Evolutionary conservation across 2,797 vertebrate genomes (phyloP).

Genomic region (Characodon lateralis): DNA sequence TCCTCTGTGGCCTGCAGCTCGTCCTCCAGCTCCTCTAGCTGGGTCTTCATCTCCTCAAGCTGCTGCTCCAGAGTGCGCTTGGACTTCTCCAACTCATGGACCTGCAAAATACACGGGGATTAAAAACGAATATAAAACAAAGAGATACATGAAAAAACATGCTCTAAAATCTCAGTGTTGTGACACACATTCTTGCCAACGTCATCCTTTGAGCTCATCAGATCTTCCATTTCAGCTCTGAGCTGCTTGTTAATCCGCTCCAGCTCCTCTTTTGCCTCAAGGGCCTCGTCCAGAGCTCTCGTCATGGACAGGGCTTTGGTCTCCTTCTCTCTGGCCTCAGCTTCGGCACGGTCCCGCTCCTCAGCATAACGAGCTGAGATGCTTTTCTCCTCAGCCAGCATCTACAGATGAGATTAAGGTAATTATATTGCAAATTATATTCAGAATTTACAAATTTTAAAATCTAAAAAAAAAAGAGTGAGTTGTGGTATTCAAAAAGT

Average conservation of each 20-base stretch:
- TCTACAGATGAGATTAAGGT: slow-evolving; percentile 64
- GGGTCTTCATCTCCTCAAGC: slow-evolving; percentile 97
- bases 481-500: not conserved
- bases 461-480: not conserved
- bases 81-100: slow-evolving; percentile 96
- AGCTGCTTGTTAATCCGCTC: slow-evolving; percentile 94
- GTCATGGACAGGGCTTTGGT: slow-evolving; percentile 94
- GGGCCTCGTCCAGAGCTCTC: slow-evolving; percentile 91
- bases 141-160: not conserved
- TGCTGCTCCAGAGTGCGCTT: slow-evolving; percentile 94
- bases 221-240: slow-evolving; percentile 95
- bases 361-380: slow-evolving; percentile 94
- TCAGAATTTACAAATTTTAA: not conserved
- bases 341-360: slow-evolving; percentile 94
- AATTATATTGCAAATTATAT: not conserved
- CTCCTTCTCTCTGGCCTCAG: slow-evolving; percentile 96
- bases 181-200: slow-evolving; percentile 94
- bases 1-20: slow-evolving; percentile 97
- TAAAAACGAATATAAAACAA: not conserved
- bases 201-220: slow-evolving; percentile 98
- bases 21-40: slow-evolving; percentile 96
- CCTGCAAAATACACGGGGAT: slow-evolving; percentile 70
- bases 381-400: slow-evolving; percentile 97
- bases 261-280: slow-evolving; percentile 95
- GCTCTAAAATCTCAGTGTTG: not conserved